Conservation (phyloP, 1,140 invertebrate genomes). For the Drosophila sulfurigaster region DNA sequence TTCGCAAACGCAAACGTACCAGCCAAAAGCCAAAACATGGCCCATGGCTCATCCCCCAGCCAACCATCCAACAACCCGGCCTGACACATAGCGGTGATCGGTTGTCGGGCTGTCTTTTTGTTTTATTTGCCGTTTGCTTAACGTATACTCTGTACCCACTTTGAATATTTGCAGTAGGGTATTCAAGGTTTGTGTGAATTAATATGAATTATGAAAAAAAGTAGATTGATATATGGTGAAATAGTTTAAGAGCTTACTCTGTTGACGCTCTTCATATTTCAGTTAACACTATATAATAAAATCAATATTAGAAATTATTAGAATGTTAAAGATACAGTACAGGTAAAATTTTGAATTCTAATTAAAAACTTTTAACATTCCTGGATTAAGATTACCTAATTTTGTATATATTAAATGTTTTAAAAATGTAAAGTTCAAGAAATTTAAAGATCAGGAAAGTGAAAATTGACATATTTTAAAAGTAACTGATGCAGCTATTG, state of each 20-base stretch:
- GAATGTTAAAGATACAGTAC: too few relatives aligned
- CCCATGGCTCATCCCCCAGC: constrained; percentile 35
- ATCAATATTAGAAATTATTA: background rate
- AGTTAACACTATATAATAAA: background rate
- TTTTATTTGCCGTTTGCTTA: constrained; percentile 13
- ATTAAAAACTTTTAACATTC: too few relatives aligned
- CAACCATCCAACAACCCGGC: constrained; percentile 13
- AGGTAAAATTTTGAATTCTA: too few relatives aligned
- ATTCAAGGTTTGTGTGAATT: background rate
- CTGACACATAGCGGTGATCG: constrained; percentile 52
- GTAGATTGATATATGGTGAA: background rate
- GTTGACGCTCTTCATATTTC: background rate
- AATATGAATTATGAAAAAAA: background rate
- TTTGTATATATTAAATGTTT: too few relatives aligned
- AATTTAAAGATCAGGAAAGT: too few relatives aligned
- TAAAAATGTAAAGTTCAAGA: too few relatives aligned
- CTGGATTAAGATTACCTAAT: too few relatives aligned
- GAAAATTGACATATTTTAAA: too few relatives aligned
- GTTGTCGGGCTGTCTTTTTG: constrained; percentile 25
- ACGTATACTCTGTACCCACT: constrained; percentile 13
- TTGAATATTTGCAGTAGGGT: background rate
- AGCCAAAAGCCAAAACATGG: constrained; percentile 22
- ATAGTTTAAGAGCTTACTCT: background rate
- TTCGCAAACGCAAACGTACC: constrained; percentile 20
- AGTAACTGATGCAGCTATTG: too few relatives aligned